Percentiles rank a stretch among this genome's conserved stretches.
These are phyloP conservation scores for Standfussiana lucernea DNA, from an alignment of 2,888 invertebrate species.

Conservation along the genomic window DNA sequence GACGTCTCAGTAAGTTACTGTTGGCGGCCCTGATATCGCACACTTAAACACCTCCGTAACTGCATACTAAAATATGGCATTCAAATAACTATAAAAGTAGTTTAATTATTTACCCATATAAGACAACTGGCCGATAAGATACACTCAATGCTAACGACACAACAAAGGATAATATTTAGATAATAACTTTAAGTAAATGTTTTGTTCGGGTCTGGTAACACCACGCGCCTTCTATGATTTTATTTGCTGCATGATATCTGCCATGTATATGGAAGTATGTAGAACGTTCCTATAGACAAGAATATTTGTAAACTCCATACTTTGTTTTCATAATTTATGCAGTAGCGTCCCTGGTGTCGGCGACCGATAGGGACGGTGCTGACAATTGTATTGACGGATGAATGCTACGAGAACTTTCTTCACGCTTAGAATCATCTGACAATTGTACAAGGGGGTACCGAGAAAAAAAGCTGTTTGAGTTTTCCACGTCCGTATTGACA, in stretches of 20 bases:
- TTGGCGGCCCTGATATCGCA: not conserved
- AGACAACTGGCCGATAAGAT: constrained; percentile 53
- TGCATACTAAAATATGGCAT: constrained; percentile 52
- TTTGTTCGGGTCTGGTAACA: constrained; percentile 18
- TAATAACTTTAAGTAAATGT: constrained; percentile 31
- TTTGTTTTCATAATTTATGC: constrained; percentile 64
- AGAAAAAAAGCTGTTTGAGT: constrained; percentile 38
- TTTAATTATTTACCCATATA: constrained; percentile 53
- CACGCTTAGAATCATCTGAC: constrained; percentile 27
- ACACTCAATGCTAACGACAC: constrained; percentile 54
- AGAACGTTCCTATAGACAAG: constrained; percentile 39
- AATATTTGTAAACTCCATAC: constrained; percentile 63
- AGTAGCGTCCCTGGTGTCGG: constrained; percentile 57
- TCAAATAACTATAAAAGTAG: constrained; percentile 58
- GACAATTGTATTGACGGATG: constrained; percentile 60
- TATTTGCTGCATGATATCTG: constrained; percentile 18
- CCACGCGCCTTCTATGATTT: constrained; percentile 1
- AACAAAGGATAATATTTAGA: constrained; percentile 53
- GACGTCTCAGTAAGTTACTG: not conserved
- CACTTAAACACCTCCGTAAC: constrained; percentile 24
- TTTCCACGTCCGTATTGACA: constrained; percentile 9
- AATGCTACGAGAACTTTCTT: constrained; percentile 48
- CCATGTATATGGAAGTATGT: constrained; percentile 7
- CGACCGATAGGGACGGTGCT: constrained; percentile 53
- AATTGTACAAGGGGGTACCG: constrained; percentile 20